Evolutionary conservation across 2,797 vertebrate genomes (phyloP), one percentile per base, ranked within the genome.

Genomic region (Cottoperca gobio): DNA sequence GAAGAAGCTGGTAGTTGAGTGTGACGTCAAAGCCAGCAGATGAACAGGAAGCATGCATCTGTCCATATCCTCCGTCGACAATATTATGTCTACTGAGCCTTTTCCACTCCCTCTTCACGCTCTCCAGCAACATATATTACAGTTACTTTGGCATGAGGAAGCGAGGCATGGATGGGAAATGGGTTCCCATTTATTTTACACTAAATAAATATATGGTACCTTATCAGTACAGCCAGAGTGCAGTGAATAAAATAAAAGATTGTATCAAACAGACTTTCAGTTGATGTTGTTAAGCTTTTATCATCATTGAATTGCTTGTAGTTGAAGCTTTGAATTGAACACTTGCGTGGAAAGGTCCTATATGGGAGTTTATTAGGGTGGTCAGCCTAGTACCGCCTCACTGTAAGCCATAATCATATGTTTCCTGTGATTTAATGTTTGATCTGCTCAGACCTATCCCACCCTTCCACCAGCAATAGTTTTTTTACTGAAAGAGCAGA

Each of bases 401-500:
- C 89, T 82, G 87, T 68, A 86, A 87, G 85, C 81, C 84, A 87
- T 91, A 89, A 93, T 94, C 82, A 82, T 82, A 83, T 58, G 0
- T 90, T 94, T 94, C 94, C 94, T 93, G 88, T 91, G 89, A 91
- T 89, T 59, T 82, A 84, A 82, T 74, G 72, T 82, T 89, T 93
- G 88, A 93, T 92, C 85, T 90, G 78, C 82, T 73, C 81, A 82
- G 82, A 76, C 81, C 72, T 64, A 59, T 91, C 85, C 57, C 83
- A 76, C 79, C 83, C 87, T 50, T 61, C 49, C 57, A 48, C 28
- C 73, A 72, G 78, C 76, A 54, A 31, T 17, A 69, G 7, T 39
- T 40, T 16, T n/a, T 43, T 28, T n/a, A 31, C 53, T 57, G 40
- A 82, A 73, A 64, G 53, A 50, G 35, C 33, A 17, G 16, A 65